Evolutionary conservation across 2,113 vertebrate genomes (phyloP).

Genomic region (Engraulis encrasicolus): DNA sequence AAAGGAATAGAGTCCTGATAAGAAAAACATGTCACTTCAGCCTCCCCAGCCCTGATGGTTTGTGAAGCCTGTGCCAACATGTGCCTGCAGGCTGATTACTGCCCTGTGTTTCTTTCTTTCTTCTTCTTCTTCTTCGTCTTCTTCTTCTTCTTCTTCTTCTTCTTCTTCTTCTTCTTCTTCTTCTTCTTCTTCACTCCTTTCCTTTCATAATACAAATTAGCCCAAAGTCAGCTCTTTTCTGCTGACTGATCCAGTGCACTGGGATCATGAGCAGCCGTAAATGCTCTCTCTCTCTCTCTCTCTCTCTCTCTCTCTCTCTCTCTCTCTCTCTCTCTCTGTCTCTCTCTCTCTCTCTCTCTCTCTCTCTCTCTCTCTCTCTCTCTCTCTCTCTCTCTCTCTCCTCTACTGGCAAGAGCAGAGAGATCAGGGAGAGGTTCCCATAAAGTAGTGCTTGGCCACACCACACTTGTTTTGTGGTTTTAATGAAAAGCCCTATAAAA

Average conservation of each 20-base stretch:
- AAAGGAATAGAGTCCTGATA: constrained; percentile 30
- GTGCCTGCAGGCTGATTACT: constrained; percentile 49
- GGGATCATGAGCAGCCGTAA: constrained; percentile 29
- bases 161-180: no score
- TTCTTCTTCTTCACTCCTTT: constrained; percentile 25
- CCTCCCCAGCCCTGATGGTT: constrained; percentile 48
- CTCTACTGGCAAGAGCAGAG: constrained; percentile 35
- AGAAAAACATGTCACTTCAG: constrained; percentile 35
- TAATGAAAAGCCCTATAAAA: no score
- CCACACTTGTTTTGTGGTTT: neutral
- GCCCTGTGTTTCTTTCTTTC: constrained; percentile 35
- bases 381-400: no score
- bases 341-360: no score
- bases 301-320: no score
- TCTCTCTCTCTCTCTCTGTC: no score
- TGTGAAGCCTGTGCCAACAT: constrained; percentile 58
- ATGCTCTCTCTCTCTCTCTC: no score
- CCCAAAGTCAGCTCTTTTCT: constrained; percentile 59
- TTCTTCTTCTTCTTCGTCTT: no score
- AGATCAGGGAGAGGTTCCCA: constrained; percentile 6
- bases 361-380: no score
- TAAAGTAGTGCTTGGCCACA: neutral
- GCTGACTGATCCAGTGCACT: constrained; percentile 42
- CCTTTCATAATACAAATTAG: constrained; percentile 61
- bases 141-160: no score